phyloP scores from a whole-genome alignment of 23 tunicate species.

The Styela plicata region DNA sequence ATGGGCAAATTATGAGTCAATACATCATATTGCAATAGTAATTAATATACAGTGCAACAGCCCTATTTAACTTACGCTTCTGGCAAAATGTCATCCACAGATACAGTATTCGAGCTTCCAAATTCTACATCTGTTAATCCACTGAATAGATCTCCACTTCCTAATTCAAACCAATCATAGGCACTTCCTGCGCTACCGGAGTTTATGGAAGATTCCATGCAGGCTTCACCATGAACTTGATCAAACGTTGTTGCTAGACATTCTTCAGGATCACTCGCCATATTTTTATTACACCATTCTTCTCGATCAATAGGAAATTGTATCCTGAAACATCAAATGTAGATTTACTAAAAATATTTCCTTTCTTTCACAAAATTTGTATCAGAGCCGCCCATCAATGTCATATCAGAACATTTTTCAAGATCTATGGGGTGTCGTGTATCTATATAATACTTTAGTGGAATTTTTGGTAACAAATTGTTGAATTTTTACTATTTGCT shows the following conservation, averaged over 20 bases:
- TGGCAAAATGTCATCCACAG: not conserved
- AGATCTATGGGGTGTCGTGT: no score
- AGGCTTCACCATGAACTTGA: not conserved
- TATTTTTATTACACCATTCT: not conserved
- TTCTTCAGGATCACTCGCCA: not conserved
- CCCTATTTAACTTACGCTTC: not conserved
- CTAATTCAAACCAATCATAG: not conserved
- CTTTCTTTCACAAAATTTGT: no score
- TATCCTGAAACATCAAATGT: not conserved
- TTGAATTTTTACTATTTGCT: no score
- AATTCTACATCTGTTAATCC: not conserved
- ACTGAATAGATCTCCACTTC: not conserved
- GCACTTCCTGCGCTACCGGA: not conserved
- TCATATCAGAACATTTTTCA: no score
- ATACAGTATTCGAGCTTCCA: not conserved
- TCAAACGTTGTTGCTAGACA: not conserved
- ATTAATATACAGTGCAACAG: no score
- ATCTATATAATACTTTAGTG: no score
- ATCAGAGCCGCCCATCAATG: no score
- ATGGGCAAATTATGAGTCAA: no score
- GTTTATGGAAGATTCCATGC: not conserved
- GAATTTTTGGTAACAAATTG: no score
- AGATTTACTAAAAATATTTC: no score
- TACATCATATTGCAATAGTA: no score
- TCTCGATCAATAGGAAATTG: not conserved